These are phyloP conservation scores for Sibirionetta formosa DNA, from an alignment of 2,797 vertebrate species.

Conservation along the genomic window DNA sequence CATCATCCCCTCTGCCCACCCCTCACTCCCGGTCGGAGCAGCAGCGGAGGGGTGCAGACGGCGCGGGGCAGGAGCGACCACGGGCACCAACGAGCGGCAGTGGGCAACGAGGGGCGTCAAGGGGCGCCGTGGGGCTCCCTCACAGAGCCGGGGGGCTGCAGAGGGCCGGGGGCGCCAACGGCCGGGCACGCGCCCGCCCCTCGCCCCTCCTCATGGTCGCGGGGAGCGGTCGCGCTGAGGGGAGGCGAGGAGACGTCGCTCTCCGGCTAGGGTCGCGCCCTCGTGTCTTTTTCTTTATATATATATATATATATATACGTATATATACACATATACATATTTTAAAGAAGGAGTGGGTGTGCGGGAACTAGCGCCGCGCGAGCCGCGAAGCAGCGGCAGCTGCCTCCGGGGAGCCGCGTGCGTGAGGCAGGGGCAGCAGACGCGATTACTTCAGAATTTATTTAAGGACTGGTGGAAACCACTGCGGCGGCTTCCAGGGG, in stretches of 20 bases:
- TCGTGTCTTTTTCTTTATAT: too few species aligned
- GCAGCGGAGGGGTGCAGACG: rapidly evolving
- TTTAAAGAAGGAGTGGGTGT: not conserved
- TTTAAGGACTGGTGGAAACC: constrained; percentile 88
- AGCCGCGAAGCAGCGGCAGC: constrained; percentile 18
- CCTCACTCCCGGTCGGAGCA: too few species aligned
- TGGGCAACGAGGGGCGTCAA: too few species aligned
- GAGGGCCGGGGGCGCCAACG: not conserved
- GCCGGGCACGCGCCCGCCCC: not conserved
- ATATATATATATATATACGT: too few species aligned
- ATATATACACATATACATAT: not conserved
- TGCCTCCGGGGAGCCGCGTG: constrained; percentile 70
- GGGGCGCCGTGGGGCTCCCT: too few species aligned
- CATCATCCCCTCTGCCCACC: rapidly evolving
- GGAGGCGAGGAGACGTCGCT: too few species aligned
- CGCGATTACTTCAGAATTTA: constrained; percentile 88
- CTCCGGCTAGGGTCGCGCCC: not conserved
- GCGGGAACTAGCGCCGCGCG: not conserved
- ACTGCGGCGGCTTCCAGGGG: constrained; percentile 84
- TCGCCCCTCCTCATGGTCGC: not conserved
- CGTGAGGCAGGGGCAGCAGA: constrained; percentile 78
- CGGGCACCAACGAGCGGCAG: too few species aligned
- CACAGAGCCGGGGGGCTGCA: not conserved
- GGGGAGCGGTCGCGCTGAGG: not conserved
- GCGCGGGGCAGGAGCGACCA: rapidly evolving